Base-by-base conservation (phyloP, 2,888 invertebrate species). In the Lasius fuliginosus region DNA sequence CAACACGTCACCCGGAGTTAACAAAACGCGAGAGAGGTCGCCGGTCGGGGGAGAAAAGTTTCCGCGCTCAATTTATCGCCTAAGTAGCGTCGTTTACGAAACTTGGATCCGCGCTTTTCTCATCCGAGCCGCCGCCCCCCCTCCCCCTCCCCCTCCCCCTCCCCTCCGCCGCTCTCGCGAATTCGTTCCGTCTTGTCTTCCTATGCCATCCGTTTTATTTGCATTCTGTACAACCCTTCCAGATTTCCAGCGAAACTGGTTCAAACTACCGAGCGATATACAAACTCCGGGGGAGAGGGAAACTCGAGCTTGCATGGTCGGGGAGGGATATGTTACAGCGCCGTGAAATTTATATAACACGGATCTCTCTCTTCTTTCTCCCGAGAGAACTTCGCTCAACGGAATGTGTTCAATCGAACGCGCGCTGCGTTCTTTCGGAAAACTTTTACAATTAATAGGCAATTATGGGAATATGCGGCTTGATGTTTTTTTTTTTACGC, bases 41-140 rank as follows among this genome's bases (percentile, higher is more conserved):
- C 49, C 49, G 18, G 67, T 53, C 74, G 76, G 53, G 23, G 77
- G 79, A 87, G 88, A 87, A 88, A 89, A 92, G 86, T 91, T 91
- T 85, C 85, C 87, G 60, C 87, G 89, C 87, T 91, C 92, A 90
- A 92, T 93, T 94, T 92, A 93, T 93, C 90, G 89, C 89, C 76
- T 92, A 93, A 93, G 93, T 92, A 92, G 92, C 91, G 89, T 92
- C 92, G 91, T 93, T 94, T 92, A 90, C 91, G 88, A 92, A 92
- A 92, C 90, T 93, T 90, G 89, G 87, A 90, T 87, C 68, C 77
- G 46, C 74, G 64, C 30, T 74, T 82, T 36, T 62, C 60, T 46
- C 68, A 67, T 64, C 58, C 65, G 23, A 23, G 30, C 27, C n/a
- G n/a, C 36, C 11, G 12, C 23, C n/a, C 46, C 56, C 23, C 49